These are phyloP conservation scores for Ips nitidus DNA, from an alignment of 1,140 invertebrate genomes.

Conservation along the genomic window DNA sequence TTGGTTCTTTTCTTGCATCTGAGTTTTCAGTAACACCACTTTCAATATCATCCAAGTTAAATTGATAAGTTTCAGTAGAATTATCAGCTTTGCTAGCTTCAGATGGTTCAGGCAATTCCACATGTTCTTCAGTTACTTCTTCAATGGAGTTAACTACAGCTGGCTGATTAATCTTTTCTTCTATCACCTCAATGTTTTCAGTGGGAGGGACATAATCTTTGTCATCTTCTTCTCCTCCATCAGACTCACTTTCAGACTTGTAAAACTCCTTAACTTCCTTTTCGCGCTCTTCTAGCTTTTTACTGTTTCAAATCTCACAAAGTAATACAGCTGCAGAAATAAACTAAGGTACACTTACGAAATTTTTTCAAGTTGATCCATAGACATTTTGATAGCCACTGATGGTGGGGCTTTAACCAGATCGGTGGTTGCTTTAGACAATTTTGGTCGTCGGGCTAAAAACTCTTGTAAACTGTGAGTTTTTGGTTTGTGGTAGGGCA, in stretches of 20 bases:
- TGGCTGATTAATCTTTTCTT: not conserved
- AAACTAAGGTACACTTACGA: constrained; percentile 52
- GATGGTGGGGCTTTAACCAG: constrained; percentile 41
- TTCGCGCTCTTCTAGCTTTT: constrained; percentile 58
- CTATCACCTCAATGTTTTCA: not conserved
- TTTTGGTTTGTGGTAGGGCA: constrained; percentile 79
- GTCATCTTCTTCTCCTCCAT: constrained; percentile 39
- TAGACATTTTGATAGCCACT: constrained; percentile 57
- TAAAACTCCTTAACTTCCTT: constrained; percentile 63
- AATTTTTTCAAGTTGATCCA: constrained; percentile 58
- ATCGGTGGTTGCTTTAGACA: constrained; percentile 24
- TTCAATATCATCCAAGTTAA: constrained; percentile 40
- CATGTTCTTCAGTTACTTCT: not conserved
- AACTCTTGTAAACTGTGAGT: constrained; percentile 72
- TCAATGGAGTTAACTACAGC: not conserved
- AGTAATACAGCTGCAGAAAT: constrained; percentile 10
- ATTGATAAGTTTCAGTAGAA: constrained; percentile 32
- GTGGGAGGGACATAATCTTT: constrained; percentile 11
- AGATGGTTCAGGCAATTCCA: not conserved
- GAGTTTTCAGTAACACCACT: constrained; percentile 13
- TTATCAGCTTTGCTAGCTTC: not conserved
- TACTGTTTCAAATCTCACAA: constrained; percentile 48
- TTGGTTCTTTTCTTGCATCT: not conserved
- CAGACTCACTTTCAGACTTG: constrained; percentile 60
- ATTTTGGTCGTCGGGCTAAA: constrained; percentile 55